Evolutionary conservation across 2,888 invertebrate species (phyloP).

Genomic region (Ferrisia virgata): DNA sequence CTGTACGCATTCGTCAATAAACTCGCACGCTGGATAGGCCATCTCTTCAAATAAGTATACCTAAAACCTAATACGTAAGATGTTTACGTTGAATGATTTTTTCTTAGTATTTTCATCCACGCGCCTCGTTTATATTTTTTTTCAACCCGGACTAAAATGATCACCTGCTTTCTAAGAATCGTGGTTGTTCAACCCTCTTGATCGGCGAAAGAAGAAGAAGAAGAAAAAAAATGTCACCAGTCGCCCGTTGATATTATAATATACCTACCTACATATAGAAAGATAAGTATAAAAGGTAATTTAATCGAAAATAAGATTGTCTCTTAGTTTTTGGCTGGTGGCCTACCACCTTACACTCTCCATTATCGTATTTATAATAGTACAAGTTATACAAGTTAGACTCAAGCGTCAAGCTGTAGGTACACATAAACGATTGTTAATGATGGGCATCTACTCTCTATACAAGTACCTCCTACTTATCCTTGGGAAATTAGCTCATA

Average conservation of each 20-base stretch:
- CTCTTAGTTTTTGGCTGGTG: neutral
- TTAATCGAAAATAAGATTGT: neutral
- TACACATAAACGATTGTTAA: neutral
- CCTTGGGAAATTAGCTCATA: no score
- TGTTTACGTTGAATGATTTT: neutral
- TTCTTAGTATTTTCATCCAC: neutral
- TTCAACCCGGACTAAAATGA: neutral
- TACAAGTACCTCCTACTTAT: no score
- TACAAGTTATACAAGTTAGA: neutral
- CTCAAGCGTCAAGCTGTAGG: neutral
- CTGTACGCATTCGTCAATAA: neutral
- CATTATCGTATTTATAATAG: neutral
- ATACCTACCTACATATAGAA: neutral
- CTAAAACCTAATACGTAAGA: no score
- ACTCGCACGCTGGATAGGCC: neutral
- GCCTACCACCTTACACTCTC: neutral
- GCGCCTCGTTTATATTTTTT: neutral
- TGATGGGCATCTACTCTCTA: neutral
- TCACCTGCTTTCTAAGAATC: conserved; percentile 6
- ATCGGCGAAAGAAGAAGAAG: neutral
- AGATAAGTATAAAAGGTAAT: no score
- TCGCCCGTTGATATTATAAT: neutral
- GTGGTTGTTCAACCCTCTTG: neutral
- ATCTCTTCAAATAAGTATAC: neutral
- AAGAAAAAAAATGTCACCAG: neutral